Evolutionary conservation across 2,113 vertebrate genomes (phyloP), one percentile per base, ranked within the genome.

Genomic region (Gambusia holbrooki): DNA sequence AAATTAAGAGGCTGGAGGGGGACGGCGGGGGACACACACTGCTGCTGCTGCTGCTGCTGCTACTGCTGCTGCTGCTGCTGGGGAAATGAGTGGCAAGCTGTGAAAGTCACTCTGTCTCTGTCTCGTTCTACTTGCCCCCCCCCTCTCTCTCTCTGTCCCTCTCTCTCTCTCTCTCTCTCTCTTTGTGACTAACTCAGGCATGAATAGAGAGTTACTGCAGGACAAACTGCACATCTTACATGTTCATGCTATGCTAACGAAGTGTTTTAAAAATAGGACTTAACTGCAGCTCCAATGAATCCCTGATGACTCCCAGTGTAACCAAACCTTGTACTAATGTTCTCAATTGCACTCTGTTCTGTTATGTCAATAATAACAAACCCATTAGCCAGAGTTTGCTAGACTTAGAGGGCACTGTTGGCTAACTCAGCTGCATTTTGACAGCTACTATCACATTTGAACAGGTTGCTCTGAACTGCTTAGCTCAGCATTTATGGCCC

Each of bases 1-100:
- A 88, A 89, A 93, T 91, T 88, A 88, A 86, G 82, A 85, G 78
- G 76, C 84, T 80, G 74, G 71, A 80, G 69, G 66, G 69, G 70
- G 63, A 75, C 74, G 76, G 63, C 81, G 84, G 78, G 75, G 67
- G 69, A 85, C 77, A 78, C 84, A 79, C 69, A 28, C 65, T 66
- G 60, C 75, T 78, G 54, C 51, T 58, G 37, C 33, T 65, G 37
- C 77, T 63, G 73, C 77, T 58, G 35, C 79, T 61, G 73, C 77
- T 58, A 32, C 79, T 61, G 73, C 77, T 71, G 37, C 77, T 63
- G 73, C 77, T 62, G 35, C 79, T 64, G 75, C 77, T 71, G 15
- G 15, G 68, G 40, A 71, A 48, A 78, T 58, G 77, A 73, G 30
- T 27, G 73, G 60, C 81, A 81, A 37, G 58, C 77, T 76, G 66